phyloP scores from a whole-genome alignment of 2,797 vertebrate species.

The Pangasius krempfi region DNA sequence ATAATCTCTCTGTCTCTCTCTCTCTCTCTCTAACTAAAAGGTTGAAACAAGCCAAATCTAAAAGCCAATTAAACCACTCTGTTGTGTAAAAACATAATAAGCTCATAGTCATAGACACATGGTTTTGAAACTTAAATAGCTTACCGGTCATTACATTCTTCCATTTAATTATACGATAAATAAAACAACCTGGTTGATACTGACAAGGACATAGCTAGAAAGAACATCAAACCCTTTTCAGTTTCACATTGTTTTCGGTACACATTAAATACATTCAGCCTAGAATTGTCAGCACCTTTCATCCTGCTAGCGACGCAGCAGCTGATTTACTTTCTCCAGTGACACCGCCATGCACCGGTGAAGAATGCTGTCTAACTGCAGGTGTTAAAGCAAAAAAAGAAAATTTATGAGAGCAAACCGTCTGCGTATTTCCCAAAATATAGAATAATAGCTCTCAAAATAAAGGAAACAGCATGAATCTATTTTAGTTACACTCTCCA shows the following conservation, averaged over 20 bases:
- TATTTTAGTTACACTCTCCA: not conserved
- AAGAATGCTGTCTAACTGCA: not conserved
- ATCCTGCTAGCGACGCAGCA: not conserved
- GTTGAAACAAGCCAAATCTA: conserved; percentile 13
- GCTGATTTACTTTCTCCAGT: not conserved
- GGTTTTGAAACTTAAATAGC: not conserved
- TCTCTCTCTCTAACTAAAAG: conserved; percentile 19
- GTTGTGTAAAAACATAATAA: conserved; percentile 11
- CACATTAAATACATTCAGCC: not conserved
- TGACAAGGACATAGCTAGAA: not conserved
- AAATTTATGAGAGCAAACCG: not conserved
- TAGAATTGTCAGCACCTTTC: not conserved
- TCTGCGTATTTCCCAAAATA: not conserved
- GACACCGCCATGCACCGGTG: not conserved
- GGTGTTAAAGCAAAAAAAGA: not conserved
- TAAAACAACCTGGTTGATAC: not conserved
- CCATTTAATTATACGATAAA: conserved; percentile 7
- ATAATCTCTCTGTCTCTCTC: conserved; percentile 15
- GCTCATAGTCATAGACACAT: not conserved
- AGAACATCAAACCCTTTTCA: not conserved
- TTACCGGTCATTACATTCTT: not conserved
- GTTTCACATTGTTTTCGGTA: not conserved
- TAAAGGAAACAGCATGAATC: not conserved
- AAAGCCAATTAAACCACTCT: conserved; percentile 13
- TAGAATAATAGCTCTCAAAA: not conserved